Percentiles rank a stretch among this genome's conserved stretches.
Conservation (phyloP, 2,797 vertebrate genomes). For the Otus scops region DNA sequence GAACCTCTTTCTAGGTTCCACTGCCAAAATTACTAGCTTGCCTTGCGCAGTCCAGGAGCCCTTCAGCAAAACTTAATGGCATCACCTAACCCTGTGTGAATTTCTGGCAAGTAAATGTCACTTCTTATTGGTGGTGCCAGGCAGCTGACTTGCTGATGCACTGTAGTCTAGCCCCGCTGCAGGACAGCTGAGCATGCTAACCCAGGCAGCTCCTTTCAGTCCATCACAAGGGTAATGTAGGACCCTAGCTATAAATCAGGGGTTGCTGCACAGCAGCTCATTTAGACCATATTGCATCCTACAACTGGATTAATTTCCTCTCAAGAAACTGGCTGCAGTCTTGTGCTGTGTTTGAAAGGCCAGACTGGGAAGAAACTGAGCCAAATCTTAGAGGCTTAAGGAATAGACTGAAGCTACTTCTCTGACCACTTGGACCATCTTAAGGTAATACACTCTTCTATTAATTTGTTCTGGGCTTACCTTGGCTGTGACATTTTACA, state of each 20-base stretch:
- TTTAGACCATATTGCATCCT: background rate
- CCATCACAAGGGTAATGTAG: background rate
- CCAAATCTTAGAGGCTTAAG: background rate
- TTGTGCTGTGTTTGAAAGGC: background rate
- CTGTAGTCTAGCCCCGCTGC: rapidly evolving
- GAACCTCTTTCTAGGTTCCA: background rate
- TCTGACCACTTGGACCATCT: background rate
- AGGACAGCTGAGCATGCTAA: background rate
- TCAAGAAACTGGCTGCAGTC: background rate
- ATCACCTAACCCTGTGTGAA: background rate
- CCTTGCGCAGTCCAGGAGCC: background rate
- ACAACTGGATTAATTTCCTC: background rate
- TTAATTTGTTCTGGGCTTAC: background rate
- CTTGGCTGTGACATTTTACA: background rate
- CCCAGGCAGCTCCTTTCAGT: background rate
- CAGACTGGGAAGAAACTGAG: background rate
- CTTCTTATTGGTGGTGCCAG: background rate
- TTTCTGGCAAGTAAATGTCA: background rate
- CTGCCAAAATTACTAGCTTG: background rate
- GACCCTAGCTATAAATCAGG: background rate
- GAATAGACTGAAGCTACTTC: background rate
- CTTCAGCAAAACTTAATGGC: background rate
- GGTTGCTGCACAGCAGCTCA: background rate
- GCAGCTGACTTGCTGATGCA: background rate
- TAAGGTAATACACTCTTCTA: background rate